phyloP scores from a whole-genome alignment of 2,113 vertebrate genomes.

The Ceyx melanurus region DNA sequence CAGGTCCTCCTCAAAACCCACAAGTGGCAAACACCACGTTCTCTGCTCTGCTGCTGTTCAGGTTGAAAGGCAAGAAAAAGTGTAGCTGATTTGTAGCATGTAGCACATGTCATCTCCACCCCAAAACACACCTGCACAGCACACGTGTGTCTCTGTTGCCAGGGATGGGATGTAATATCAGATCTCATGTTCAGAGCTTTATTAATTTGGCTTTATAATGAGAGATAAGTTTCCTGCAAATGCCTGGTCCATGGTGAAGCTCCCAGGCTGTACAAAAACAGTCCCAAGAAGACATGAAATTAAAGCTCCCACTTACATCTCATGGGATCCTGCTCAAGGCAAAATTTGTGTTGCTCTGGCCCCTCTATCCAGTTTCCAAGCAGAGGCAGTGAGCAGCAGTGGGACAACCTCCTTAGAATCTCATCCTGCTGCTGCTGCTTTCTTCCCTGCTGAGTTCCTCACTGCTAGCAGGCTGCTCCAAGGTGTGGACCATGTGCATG shows the following conservation, averaged over 20 bases:
- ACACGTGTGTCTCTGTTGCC: accelerated
- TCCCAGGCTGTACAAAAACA: neutral
- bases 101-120: neutral
- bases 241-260: neutral
- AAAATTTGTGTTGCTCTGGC: accelerated
- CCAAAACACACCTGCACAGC: neutral
- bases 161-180: neutral
- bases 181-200: neutral
- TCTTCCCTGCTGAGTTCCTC: neutral
- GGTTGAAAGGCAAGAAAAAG: neutral
- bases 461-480: accelerated
- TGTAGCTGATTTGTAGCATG: neutral
- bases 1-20: neutral
- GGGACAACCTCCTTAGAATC: neutral
- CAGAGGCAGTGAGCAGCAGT: neutral
- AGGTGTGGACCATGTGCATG: accelerated
- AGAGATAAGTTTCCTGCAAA: neutral
- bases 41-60: neutral
- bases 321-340: neutral
- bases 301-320: neutral
- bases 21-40: accelerated
- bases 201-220: neutral
- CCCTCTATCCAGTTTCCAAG: neutral
- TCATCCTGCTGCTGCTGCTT: neutral
- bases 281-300: neutral